These are phyloP conservation scores for Menidia beryllina DNA, from an alignment of 2,113 vertebrate genomes.

Conservation along the genomic window DNA sequence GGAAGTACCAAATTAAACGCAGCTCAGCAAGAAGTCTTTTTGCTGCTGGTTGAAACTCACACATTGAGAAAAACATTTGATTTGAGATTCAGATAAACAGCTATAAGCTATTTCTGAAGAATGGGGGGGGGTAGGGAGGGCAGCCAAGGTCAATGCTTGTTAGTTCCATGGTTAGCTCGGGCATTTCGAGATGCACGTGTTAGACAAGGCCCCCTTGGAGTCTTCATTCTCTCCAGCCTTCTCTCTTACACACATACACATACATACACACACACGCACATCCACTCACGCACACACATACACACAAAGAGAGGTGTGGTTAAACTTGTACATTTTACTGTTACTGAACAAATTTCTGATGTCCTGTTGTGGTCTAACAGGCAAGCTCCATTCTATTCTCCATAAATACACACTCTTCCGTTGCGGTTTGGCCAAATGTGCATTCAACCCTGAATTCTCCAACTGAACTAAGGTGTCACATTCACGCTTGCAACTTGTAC, in stretches of 20 bases:
- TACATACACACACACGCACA: constrained; percentile 44
- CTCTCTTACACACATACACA: constrained; percentile 36
- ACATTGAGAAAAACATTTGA: constrained; percentile 51
- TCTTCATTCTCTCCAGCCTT: constrained; percentile 32
- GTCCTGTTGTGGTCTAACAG: constrained; percentile 83
- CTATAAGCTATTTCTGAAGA: constrained; percentile 62
- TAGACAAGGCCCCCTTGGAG: constrained; percentile 28
- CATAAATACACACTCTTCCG: constrained; percentile 75
- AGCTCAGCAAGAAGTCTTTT: constrained; percentile 34
- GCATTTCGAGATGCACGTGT: constrained; percentile 31
- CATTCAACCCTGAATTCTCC: constrained; percentile 72
- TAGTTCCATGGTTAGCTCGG: constrained; percentile 42
- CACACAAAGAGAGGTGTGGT: constrained; percentile 73
- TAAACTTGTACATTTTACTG: constrained; percentile 74
- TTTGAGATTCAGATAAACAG: constrained; percentile 75
- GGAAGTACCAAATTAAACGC: constrained; percentile 70
- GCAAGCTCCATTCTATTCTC: constrained; percentile 69
- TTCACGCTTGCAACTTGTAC: constrained; percentile 38
- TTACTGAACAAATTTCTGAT: constrained; percentile 78
- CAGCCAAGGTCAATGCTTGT: constrained; percentile 53
- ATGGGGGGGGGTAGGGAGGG: constrained; percentile 11
- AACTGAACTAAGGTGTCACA: constrained; percentile 73
- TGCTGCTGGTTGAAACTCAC: constrained; percentile 22
- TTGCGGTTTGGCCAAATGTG: constrained; percentile 75
- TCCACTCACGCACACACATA: constrained; percentile 44